Base-by-base conservation (phyloP, 30 jellyfish, hydroid and myxozoan genomes). In the Chironex yamaguchii region DNA sequence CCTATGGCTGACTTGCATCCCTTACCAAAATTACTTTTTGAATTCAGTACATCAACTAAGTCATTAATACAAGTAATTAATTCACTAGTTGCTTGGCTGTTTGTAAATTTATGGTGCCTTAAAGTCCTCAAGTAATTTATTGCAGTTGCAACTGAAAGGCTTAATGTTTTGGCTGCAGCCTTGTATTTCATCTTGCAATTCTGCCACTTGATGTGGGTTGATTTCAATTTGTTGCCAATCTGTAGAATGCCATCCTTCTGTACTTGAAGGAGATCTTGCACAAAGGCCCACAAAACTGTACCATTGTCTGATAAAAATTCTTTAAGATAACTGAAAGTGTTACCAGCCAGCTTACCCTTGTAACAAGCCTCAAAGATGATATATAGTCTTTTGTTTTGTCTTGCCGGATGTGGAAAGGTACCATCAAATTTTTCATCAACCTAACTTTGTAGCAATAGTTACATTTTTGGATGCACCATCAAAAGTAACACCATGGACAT, bases 1-100 rank as follows among this genome's bases (percentile, higher is more conserved):
- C n/a, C n/a, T n/a, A n/a, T n/a, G n/a, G n/a, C n/a, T n/a, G n/a
- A n/a, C n/a, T n/a, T n/a, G n/a, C n/a, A n/a, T n/a, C n/a, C n/a
- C 62, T 79, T 79, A 3, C 90, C 90, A 79, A 53, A 79, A 23
- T 62, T 79, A 67, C 48, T 79, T 79, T 31, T 53, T 29, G 81
- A 34, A 36, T 79, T 62, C 24, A 58, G 86, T 30, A 79, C 64
- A 34, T 79, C 87, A 26, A 79, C 62, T 2, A 79, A 29, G 68
- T 27, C 1, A 35, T 79, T 33, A 42, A 79, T 79, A 31, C 27
- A 31, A 32, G 23, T 27, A 1, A 79, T 79, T 27, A 79, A 79
- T 6, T 79, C 51, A 34, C 21, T 53, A 9, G 87, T 62, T 20
- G 70, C 73, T 1, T 13, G 53, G 63, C 85, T 53, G 2, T 79